Evolutionary conservation across 2,888 invertebrate genomes (phyloP).

Genomic region (Limnephilus auricula): DNA sequence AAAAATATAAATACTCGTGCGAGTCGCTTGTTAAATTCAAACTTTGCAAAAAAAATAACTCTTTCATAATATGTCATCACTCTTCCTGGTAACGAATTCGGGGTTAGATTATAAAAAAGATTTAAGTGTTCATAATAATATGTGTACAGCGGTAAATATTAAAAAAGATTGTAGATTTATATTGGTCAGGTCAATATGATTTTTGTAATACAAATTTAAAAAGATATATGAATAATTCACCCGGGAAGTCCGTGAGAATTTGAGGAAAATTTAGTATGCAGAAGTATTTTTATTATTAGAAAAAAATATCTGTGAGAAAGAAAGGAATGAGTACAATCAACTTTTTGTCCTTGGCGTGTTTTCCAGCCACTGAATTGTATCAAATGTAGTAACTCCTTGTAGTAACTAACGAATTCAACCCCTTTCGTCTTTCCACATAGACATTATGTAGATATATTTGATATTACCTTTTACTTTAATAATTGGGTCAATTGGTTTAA

Average conservation of each 20-base stretch:
- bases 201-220: neutral
- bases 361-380: neutral
- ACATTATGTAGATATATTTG: neutral
- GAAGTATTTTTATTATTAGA: neutral
- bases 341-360: neutral
- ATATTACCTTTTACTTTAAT: neutral
- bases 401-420: neutral
- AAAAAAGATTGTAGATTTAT: neutral
- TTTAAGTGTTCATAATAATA: neutral
- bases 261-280: neutral
- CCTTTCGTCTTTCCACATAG: neutral
- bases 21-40: slow-evolving; percentile 20
- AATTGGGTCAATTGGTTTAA: neutral
- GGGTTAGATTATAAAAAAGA: neutral
- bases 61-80: neutral
- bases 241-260: neutral
- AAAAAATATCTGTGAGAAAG: neutral
- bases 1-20: neutral
- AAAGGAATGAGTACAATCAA: neutral
- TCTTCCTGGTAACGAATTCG: neutral
- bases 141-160: neutral
- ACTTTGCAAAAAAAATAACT: neutral
- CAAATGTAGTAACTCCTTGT: neutral
- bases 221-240: neutral
- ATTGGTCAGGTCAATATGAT: neutral